Evolutionary conservation across 2,113 vertebrate species (phyloP), one percentile per base, ranked within the genome.

Genomic region (Phrynosoma blainvillii): DNA sequence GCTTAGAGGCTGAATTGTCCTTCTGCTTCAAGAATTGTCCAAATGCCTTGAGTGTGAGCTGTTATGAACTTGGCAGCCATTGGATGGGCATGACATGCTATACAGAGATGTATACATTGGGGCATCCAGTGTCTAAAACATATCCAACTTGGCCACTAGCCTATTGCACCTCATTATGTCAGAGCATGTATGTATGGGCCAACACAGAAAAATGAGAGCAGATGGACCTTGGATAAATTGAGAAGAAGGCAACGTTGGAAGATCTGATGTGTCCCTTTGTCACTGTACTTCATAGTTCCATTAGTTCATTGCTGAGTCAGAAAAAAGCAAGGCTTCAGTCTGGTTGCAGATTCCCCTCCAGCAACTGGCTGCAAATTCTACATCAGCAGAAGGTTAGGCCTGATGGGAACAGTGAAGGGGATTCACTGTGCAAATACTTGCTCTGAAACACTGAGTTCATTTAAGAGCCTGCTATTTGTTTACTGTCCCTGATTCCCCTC

Each of bases 401-500:
- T 54, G 74, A n/a, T 78, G 87, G 87, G 87, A 42, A 83, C 70
- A 88, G 30, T 88, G 81, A 36, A 21, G 80, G 74, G 87, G 87
- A 88, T 88, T 84, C 81, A 84, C 62, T 88, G 81, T 84, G 81
- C 87, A 84, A 88, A 88, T 88, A 84, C 81, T 77, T 84, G 78
- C 87, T 88, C 59, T 78, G 81, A 84, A 84, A 88, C 59, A 88
- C 87, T 78, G 87, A 88, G 81, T 88, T 83, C 74, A 88, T 83
- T 84, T 84, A 88, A 78, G 73, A 88, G 87, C 18, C 73, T 88
- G 87, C 87, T 88, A 88, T 88, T 88, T 88, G 87, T 84, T 77
- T 78, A 84, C 82, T 84, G 81, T 88, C 87, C 87, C 87, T 56
- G 87, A 88, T 84, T 88, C 87, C 87, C 87, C 75, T 84, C 81